Percentiles rank a stretch among this genome's conserved stretches.
Conservation (phyloP, 2,113 vertebrate species). For the Coturnix japonica region DNA sequence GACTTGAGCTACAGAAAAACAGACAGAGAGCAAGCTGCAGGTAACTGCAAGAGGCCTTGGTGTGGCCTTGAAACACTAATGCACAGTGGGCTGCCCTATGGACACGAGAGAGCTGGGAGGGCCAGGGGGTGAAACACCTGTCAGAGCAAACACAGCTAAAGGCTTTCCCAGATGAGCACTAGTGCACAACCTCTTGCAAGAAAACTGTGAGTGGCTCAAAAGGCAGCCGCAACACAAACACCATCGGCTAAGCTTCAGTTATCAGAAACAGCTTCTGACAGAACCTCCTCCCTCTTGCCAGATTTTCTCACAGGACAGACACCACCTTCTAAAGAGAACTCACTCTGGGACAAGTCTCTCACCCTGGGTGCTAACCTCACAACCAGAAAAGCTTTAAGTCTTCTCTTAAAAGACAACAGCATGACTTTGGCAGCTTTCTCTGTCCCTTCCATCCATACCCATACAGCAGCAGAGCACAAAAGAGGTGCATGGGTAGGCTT, state of each 20-base stretch:
- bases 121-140: fast-evolving
- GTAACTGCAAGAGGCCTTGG: fast-evolving
- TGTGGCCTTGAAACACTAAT: neutral
- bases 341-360: neutral
- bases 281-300: neutral
- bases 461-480: neutral
- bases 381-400: fast-evolving
- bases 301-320: neutral
- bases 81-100: fast-evolving
- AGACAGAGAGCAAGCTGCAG: neutral
- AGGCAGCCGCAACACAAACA: neutral
- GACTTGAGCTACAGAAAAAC: fast-evolving
- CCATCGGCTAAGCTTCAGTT: fast-evolving
- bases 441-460: neutral
- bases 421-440: fast-evolving
- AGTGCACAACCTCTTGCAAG: neutral
- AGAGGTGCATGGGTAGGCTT: no score
- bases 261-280: neutral
- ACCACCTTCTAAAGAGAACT: neutral
- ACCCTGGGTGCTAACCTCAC: neutral
- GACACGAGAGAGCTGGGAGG: neutral
- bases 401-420: neutral
- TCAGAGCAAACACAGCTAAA: fast-evolving
- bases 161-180: neutral
- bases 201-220: fast-evolving